Conservation (phyloP, 2,797 vertebrate genomes). For the Vultur gryphus region DNA sequence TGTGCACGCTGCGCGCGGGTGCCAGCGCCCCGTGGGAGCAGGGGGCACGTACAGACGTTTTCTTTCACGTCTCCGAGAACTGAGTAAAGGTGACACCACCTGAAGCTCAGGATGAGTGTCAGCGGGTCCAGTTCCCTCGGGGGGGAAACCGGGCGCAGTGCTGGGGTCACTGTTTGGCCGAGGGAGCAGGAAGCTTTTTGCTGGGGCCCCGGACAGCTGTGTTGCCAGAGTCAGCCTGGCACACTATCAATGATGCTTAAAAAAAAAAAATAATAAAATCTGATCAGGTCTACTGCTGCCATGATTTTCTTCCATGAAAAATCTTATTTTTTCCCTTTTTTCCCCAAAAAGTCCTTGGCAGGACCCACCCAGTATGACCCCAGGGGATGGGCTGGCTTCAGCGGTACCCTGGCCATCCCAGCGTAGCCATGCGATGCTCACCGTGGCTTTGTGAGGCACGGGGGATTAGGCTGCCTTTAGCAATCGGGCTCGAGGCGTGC, state of each 20-base stretch:
- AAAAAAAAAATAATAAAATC: neutral
- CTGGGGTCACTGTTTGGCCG: neutral
- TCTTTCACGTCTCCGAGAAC: neutral
- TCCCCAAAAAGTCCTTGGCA: neutral
- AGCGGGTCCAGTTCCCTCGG: neutral
- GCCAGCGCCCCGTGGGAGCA: neutral
- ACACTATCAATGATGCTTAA: rapidly evolving
- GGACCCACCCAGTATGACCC: neutral
- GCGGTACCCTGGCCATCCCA: neutral
- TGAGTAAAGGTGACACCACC: neutral
- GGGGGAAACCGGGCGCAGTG: rapidly evolving
- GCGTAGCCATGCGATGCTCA: rapidly evolving
- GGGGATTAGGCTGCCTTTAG: neutral
- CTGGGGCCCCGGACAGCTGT: neutral
- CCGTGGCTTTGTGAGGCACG: rapidly evolving
- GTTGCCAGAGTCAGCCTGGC: neutral
- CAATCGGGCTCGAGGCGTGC: rapidly evolving
- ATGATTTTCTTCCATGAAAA: neutral
- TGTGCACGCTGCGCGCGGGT: rapidly evolving
- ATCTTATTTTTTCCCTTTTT: neutral
- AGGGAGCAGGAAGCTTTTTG: neutral
- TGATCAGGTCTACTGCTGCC: neutral
- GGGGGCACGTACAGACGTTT: neutral
- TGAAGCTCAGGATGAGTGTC: neutral
- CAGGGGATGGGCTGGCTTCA: neutral